phyloP scores from a whole-genome alignment of 2,797 vertebrate species.

The Heteromormyrus szaboi region DNA sequence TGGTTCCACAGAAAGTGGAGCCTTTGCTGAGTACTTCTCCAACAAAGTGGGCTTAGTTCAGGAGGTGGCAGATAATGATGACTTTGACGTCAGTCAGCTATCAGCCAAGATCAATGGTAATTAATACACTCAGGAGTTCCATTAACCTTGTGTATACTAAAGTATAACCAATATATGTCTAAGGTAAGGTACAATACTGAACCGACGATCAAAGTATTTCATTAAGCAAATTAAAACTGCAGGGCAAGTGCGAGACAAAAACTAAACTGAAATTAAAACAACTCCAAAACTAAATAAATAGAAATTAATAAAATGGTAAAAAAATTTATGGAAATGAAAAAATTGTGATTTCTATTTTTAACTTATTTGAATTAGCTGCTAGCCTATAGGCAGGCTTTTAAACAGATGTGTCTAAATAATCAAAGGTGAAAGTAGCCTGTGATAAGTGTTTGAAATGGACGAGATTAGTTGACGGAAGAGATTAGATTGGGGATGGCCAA shows the following conservation, averaged over 20 bases:
- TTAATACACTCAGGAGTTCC: not conserved
- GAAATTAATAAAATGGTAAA: not conserved
- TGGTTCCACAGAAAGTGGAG: slow-evolving; percentile 36
- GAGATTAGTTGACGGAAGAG: not conserved
- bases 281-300: not conserved
- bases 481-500: not conserved
- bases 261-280: not conserved
- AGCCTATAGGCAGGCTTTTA: not conserved
- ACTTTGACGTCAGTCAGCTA: slow-evolving; percentile 63
- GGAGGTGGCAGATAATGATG: slow-evolving; percentile 62
- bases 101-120: slow-evolving; percentile 52
- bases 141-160: not conserved
- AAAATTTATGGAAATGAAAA: not conserved
- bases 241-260: not conserved
- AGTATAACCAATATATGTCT: not conserved
- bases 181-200: not conserved
- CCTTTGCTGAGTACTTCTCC: slow-evolving; percentile 71
- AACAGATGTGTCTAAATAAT: not conserved
- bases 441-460: not conserved
- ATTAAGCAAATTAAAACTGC: not conserved
- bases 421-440: not conserved
- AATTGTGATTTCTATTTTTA: not conserved
- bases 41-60: slow-evolving; percentile 70
- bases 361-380: not conserved
- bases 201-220: not conserved